Evolutionary conservation across 2,113 vertebrate genomes (phyloP).

Genomic region (Microtus ochrogaster): DNA sequence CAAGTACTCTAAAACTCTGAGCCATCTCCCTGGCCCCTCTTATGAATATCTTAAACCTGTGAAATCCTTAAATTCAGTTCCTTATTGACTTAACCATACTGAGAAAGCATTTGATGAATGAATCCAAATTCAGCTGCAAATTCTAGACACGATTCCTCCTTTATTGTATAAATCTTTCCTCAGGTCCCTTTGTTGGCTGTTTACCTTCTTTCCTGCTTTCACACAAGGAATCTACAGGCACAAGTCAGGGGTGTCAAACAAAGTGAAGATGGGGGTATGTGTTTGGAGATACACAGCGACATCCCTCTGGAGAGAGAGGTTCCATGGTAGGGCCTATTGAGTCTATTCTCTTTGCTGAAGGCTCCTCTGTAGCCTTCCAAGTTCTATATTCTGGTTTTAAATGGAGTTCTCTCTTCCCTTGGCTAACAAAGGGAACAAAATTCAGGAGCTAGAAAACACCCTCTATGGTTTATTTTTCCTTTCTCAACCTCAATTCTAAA

Average conservation of each 20-base stretch:
- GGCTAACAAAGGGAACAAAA: neutral
- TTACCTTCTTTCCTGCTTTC: neutral
- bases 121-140: neutral
- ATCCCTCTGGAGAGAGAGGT: neutral
- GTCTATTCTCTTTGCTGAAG: neutral
- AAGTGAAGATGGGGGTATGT: neutral
- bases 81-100: neutral
- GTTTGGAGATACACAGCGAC: neutral
- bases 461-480: neutral
- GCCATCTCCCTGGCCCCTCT: neutral
- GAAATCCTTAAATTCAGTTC: neutral
- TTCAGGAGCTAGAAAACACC: neutral
- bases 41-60: neutral
- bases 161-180: neutral
- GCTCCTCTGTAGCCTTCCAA: neutral
- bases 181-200: neutral
- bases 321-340: neutral
- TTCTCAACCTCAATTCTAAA: neutral
- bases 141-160: neutral
- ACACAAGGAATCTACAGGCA: neutral
- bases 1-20: neutral
- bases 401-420: neutral
- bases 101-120: neutral
- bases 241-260: neutral
- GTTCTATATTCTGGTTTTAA: neutral